phyloP scores from a whole-genome alignment of 2,113 vertebrate genomes.

The Ammodytes marinus region DNA sequence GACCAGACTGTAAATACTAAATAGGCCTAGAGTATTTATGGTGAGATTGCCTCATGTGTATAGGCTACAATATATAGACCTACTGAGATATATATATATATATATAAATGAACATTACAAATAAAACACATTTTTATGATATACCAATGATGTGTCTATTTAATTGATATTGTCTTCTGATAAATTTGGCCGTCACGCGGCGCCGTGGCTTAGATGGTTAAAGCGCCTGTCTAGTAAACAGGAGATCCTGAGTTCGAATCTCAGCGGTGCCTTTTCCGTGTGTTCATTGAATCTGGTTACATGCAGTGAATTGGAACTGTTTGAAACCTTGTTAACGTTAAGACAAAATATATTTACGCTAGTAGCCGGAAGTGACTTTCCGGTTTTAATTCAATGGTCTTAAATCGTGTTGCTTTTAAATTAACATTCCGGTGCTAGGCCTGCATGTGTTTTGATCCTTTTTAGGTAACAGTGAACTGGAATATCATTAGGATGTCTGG shows the following conservation, averaged over 20 bases:
- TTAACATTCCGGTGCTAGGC: too few relatives aligned
- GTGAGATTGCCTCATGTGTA: not conserved
- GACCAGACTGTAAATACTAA: not conserved
- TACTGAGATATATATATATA: slow-evolving; percentile 2
- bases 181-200: accelerated
- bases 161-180: accelerated
- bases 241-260: slow-evolving; percentile 86
- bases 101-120: not conserved
- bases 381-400: not conserved
- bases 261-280: slow-evolving; percentile 78
- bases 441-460: not conserved
- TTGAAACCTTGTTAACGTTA: too few relatives aligned
- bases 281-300: too few relatives aligned
- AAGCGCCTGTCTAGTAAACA: slow-evolving; percentile 85
- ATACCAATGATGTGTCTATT: accelerated
- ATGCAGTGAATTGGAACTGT: too few relatives aligned
- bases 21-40: slow-evolving; percentile 31
- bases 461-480: not conserved
- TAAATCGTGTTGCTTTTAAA: too few relatives aligned
- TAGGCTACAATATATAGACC: not conserved
- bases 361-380: not conserved
- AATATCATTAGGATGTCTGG: not conserved
- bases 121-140: not conserved
- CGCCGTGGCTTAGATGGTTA: slow-evolving; percentile 84
- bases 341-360: not conserved